Evolutionary conservation across 2,113 vertebrate species (phyloP), one percentile per base, ranked within the genome.

Genomic region (Rafetus swinhoei): DNA sequence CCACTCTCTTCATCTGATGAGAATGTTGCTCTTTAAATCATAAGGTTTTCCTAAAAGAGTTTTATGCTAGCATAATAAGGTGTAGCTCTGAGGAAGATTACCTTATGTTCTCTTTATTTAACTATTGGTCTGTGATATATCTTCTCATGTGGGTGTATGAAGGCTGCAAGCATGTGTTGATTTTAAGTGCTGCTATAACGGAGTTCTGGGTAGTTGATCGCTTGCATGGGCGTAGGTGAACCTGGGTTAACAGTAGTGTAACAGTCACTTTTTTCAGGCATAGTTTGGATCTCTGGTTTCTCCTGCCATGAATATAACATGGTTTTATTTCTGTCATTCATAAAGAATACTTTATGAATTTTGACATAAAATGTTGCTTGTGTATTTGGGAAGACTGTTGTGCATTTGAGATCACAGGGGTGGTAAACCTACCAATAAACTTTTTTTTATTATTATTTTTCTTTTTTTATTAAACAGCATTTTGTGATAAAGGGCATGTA

Each of bases 1-100:
- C 62, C 77, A 29, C 72, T 86, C 95, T 82, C 95, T 91, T 91
- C 55, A 39, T 90, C 72, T 89, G 21, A 15, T 89, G 72, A 74
- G 82, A 95, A 65, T 79, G 25, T 3, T 27, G 27, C 88, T 21
- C 53, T 3, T 2, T 81, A 7, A 45, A 83, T n/a, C 1, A 3
- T 1, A 50, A 9, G 12, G 57, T 19, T 82, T 69, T 69, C 2
- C 1, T 53, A 32, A 80, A 87, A 85, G 52, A 85, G 50, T 15
- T 72, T 15, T 32, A 89, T 92, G 56, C 79, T 89, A 35, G 32
- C 7, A 4, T 24, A 14, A 13, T 52, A 24, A 52, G 55, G 0
- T 52, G 55, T 50, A 22, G 18, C 13, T 69, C 53, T 84, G 55
- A 24, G 60, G 60, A 91, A 72, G 57, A 29, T 81, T 88, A 19